Evolutionary conservation across 30 jellyfish, hydroid and myxozoan species (phyloP), one percentile per base, ranked within the genome.

Genomic region (Turritopsis dohrnii): DNA sequence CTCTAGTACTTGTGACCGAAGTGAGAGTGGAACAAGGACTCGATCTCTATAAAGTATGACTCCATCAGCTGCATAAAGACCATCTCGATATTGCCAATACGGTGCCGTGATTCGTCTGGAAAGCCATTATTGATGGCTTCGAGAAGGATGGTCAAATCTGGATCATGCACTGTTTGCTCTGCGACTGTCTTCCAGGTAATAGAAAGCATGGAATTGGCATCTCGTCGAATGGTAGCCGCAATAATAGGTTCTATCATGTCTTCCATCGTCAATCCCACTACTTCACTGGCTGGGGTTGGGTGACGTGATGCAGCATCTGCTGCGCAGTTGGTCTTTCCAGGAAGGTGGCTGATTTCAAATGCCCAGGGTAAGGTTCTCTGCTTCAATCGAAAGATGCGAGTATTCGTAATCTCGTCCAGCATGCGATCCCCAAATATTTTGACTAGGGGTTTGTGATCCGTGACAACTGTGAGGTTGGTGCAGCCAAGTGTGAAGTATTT

Each of bases 81-180:
- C 13, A 13, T 41, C 9, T 5, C 60, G 60, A 13, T 41, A 41
- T 41, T 41, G 60, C 13, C 60, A 41, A 13, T 41, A 41, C 60
- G 60, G 13, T 13, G 60, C 4, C 54, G 80, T 5, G 22, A 8
- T 22, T n/a, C 7, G 27, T 79, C 86, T 8, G 86, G 86, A 8
- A 79, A 79, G 7, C 84, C 84, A 21, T 24, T n/a, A n/a, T 29
- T 7, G n/a, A 81, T 53, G 7, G 52, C 28, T 1, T 22, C 8
- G 52, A 22, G 52, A 3, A 79, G 29, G 27, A 20, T 19, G 28
- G 26, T 79, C 88, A 81, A 3, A 19, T 29, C 88, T 53, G 66
- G 9, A 41, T 41, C 60, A 13, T 41, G 5, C 9, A 3, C 60
- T 3, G 60, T 41, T 41, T 41, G 29, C 77, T 69, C 13, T 69